Evolutionary conservation across 2,113 vertebrate genomes (phyloP).

Genomic region (Osmerus mordax): DNA sequence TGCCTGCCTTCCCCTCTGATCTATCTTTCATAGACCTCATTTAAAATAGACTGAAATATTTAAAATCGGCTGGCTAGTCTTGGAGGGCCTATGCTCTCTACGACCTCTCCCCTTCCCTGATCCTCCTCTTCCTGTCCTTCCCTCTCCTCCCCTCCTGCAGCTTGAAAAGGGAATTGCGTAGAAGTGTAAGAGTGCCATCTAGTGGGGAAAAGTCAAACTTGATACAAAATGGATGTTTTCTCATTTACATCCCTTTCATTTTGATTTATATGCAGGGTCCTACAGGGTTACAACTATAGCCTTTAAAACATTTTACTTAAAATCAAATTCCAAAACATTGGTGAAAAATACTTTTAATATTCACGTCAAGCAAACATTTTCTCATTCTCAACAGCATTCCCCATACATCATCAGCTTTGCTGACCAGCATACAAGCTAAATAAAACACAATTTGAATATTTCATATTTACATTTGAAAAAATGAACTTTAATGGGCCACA

Average conservation of each 20-base stretch:
- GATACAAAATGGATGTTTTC: background rate
- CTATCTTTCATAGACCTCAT: background rate
- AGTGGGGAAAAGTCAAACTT: constrained; percentile 3
- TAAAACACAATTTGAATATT: constrained; percentile 4
- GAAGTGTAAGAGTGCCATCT: constrained; percentile 32
- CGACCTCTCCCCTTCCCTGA: background rate
- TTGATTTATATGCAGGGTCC: background rate
- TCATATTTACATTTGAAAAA: constrained; percentile 2
- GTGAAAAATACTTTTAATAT: background rate
- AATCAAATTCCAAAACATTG: background rate
- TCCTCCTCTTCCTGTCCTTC: background rate
- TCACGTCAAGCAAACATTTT: background rate
- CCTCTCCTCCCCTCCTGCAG: constrained; percentile 22
- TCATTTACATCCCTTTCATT: background rate
- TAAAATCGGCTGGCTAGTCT: background rate
- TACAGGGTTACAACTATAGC: background rate
- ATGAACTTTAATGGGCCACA: background rate
- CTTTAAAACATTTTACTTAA: too few species aligned
- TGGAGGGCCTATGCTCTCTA: background rate
- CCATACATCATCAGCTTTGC: constrained; percentile 39
- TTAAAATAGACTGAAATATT: background rate
- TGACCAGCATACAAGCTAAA: constrained; percentile 54
- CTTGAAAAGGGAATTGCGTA: constrained; percentile 22
- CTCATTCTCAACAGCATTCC: constrained; percentile 11
- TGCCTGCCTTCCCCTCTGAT: background rate